These are phyloP conservation scores for Sarcoramphus papa DNA, from an alignment of 2,797 vertebrate genomes.

Conservation along the genomic window DNA sequence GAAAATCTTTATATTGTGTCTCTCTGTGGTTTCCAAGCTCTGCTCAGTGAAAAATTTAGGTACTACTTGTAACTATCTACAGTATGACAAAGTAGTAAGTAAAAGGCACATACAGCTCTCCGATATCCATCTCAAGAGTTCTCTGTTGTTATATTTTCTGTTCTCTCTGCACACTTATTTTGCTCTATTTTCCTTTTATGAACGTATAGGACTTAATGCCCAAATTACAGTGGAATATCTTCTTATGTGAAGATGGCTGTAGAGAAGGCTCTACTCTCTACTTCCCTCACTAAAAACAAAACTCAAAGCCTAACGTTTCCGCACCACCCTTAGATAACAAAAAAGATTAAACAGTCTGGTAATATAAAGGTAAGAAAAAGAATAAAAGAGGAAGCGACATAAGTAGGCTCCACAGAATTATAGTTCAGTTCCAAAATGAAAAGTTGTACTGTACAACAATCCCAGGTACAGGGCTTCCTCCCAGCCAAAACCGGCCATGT, in stretches of 20 bases:
- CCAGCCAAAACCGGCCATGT: neutral
- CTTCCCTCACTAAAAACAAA: neutral
- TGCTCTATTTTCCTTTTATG: neutral
- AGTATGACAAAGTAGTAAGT: neutral
- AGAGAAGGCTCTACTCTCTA: neutral
- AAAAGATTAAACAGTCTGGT: neutral
- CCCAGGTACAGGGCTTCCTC: neutral
- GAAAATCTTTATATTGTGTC: neutral
- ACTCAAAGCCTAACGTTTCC: neutral
- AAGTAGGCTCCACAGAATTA: neutral
- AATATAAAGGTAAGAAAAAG: neutral
- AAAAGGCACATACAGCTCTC: neutral
- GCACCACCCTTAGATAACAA: neutral
- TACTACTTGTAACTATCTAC: neutral
- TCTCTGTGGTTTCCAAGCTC: neutral
- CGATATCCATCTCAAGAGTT: neutral
- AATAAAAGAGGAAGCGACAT: neutral
- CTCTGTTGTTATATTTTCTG: neutral
- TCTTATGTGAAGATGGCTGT: neutral
- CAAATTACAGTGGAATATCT: neutral
- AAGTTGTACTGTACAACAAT: neutral
- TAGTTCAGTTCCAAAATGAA: neutral
- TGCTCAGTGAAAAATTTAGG: neutral
- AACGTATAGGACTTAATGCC: neutral
- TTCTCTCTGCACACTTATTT: neutral